A percentile compares a stretch with the other conserved stretches of the same genome.
Conservation (phyloP, 2,888 invertebrate species). For the Orgyia antiqua region DNA sequence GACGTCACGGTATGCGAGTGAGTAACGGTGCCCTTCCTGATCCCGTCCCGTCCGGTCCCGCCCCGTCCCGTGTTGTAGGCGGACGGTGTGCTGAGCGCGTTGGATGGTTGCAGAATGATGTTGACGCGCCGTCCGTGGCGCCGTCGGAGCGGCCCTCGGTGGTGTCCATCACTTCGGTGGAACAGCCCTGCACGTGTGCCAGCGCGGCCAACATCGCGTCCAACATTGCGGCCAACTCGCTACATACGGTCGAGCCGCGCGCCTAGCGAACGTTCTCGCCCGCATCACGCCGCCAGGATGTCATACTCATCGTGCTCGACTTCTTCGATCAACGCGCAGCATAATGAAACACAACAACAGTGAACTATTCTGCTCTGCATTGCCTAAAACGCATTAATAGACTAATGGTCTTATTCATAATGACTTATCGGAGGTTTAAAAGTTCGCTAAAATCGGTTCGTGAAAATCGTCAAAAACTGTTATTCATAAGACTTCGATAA, state of each 20-base stretch:
- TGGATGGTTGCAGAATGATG: conserved; percentile 76
- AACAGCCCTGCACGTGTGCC: conserved; percentile 21
- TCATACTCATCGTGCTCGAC: conserved; percentile 22
- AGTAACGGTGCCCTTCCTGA: conserved; percentile 61
- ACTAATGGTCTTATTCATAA: no score
- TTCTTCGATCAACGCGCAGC: not conserved
- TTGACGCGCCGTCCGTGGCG: conserved; percentile 70
- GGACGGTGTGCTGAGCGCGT: conserved; percentile 67
- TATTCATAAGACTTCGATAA: no score
- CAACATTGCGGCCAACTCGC: conserved; percentile 9
- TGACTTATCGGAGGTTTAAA: no score
- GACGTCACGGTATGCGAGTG: conserved; percentile 47
- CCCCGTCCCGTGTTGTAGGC: conserved; percentile 55
- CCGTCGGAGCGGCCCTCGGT: conserved; percentile 52
- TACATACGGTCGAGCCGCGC: conserved; percentile 24
- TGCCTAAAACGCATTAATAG: no score
- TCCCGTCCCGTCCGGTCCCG: conserved; percentile 19
- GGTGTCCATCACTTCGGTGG: conserved; percentile 45
- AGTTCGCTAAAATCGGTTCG: no score
- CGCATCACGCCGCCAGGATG: no score
- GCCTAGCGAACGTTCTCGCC: no score
- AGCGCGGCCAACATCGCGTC: conserved; percentile 11
- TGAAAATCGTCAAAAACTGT: no score
- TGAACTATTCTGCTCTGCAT: no score
- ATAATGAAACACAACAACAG: no score